Percentiles rank a stretch among this genome's conserved stretches.
Conservation (phyloP, 2,113 vertebrate genomes). For the Pachyramphus minor region DNA sequence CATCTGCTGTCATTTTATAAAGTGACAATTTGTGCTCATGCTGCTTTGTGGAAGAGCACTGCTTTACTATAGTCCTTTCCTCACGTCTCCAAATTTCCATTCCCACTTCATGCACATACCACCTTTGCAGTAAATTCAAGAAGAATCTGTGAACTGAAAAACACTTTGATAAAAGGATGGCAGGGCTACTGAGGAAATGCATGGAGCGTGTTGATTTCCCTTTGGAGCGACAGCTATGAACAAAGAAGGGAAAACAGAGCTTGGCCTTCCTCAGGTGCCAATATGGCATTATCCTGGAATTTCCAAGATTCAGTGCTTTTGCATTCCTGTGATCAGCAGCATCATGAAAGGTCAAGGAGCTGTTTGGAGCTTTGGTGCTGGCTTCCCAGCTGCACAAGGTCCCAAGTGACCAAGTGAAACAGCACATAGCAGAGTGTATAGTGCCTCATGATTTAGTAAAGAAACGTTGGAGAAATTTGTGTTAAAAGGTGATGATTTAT, state of each 20-base stretch:
- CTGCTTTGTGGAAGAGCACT: not conserved
- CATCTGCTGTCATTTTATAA: not conserved
- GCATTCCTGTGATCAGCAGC: not conserved
- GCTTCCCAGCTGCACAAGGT: not conserved
- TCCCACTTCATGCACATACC: not conserved
- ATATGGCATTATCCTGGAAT: not conserved
- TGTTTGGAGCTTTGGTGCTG: not conserved
- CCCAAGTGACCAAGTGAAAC: not conserved
- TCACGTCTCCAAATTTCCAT: not conserved
- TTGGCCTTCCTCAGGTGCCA: not conserved
- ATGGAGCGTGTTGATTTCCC: not conserved
- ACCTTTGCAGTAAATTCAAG: not conserved
- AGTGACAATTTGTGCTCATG: not conserved
- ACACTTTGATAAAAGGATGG: not conserved
- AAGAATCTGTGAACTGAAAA: not conserved
- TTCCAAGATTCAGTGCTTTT: not conserved
- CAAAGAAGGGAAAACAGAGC: not conserved
- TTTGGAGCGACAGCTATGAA: not conserved
- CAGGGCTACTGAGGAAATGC: not conserved
- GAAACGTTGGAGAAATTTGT: not conserved
- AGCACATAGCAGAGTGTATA: not conserved
- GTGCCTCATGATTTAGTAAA: not conserved
- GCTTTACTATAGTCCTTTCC: not conserved
- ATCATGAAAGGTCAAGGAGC: not conserved
- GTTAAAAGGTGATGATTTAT: not conserved